phyloP scores from a whole-genome alignment of 2,113 vertebrate species.

The Burhinus bistriatus region DNA sequence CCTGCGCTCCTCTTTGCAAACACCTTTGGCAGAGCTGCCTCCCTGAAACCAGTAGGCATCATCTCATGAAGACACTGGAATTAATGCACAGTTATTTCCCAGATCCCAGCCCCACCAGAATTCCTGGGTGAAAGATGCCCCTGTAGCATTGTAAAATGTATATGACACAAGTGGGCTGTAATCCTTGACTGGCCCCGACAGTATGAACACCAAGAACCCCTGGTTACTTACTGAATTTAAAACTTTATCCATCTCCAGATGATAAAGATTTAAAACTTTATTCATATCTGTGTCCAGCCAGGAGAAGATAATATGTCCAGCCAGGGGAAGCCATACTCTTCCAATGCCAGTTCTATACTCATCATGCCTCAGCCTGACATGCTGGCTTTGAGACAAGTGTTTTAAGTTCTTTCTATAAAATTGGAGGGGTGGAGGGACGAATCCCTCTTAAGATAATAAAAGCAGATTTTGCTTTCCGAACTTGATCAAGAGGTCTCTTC shows the following conservation, averaged over 20 bases:
- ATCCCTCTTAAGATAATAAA: background rate
- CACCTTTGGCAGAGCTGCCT: background rate
- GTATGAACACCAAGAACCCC: background rate
- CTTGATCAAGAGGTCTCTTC: background rate
- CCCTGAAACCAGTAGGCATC: background rate
- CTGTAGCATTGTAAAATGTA: background rate
- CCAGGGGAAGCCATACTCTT: background rate
- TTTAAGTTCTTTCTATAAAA: background rate
- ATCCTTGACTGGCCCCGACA: background rate
- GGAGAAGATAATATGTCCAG: background rate
- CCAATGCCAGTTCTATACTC: background rate
- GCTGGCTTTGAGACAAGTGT: background rate
- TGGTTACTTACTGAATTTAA: background rate
- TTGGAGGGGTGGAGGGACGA: background rate
- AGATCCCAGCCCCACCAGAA: too few relatives aligned
- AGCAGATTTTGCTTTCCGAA: background rate
- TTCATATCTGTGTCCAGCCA: background rate
- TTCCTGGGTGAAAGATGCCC: background rate
- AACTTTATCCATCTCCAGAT: background rate
- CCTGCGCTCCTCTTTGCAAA: rapidly evolving
- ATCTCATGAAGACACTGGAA: background rate
- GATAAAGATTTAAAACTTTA: background rate
- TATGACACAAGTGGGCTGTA: background rate
- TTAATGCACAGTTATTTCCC: background rate
- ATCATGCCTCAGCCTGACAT: background rate